Base-by-base conservation (phyloP, 2,113 vertebrate species). In the Oplegnathus fasciatus region DNA sequence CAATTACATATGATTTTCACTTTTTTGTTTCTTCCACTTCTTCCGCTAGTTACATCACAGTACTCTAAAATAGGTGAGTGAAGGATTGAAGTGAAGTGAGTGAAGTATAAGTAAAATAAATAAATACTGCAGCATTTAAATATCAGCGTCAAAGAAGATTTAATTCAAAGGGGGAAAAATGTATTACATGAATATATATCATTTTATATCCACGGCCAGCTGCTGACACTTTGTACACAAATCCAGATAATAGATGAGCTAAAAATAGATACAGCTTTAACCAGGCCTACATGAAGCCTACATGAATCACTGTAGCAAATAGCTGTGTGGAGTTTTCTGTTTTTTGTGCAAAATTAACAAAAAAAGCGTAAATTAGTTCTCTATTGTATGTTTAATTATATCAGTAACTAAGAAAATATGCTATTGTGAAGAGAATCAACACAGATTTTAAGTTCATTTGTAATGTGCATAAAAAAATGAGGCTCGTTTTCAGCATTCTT, bases 401-500 rank as follows among this genome's bases (percentile, higher is more conserved):
- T 64, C 61, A 70, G 57, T 20, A 26, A 40, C 34, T 32, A 9
- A 34, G 24, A 68, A 61, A 79, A 83, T 28, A 22, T 69, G 32
- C 24, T 30, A 62, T 46, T 32, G 6, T 68, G 9, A 55, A 54
- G 4, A 52, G 42, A 78, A 78, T 24, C 2, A 10, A 18, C 28
- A n/a, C 18, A 9, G 9, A 66, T 61, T 20, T 32, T 5, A 64
- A 52, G 17, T 34, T 74, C 2, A 74, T 61, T 75, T 80, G 28
- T 68, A 66, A 81, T 44, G 40, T 24, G 52, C 68, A 65, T 64
- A 18, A 26, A 24, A 37, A 65, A 81, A 72, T 57, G 0, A 68
- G 58, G 2, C 40, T 65, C 3, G 72, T 54, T 81, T 73, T 84
- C 18, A 55, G 10, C 54, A 74, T 76, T 44, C 24, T 26, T 78